Base-by-base conservation (phyloP, 2,113 vertebrate genomes). In the Glaucidium brasilianum region DNA sequence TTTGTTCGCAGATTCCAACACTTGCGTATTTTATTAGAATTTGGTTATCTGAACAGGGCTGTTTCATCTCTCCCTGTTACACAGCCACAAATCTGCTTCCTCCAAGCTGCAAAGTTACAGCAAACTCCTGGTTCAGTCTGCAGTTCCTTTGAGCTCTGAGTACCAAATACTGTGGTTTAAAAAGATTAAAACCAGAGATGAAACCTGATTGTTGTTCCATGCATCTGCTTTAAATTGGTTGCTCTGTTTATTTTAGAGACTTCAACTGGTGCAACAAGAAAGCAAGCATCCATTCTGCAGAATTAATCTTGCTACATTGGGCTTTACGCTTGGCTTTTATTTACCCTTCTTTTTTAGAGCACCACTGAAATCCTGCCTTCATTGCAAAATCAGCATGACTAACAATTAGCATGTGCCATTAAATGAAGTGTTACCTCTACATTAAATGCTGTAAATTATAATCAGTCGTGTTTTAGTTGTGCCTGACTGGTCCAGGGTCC, bases 141-240 rank as follows among this genome's bases (percentile, higher is more conserved):
- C 88, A 96, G 84, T 52, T 92, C 62, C 75, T 96, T 95, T 95
- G 96, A 95, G 84, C 82, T 83, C 88, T 53, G 90, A 94, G 94
- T 87, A 92, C 88, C 91, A 88, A 76, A 37, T 64, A 22, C 62
- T 91, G 63, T 12, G 71, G 91, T 88, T 97, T 92, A 32, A 49
- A 87, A 93, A 97, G 90, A 97, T 96, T 96, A 92, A 97, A 97
- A 96, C 85, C 86, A 97, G 95, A 97, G 80, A 91, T 23, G 60
- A 90, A 93, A 93, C 87, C 71, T 78, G 80, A 77, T 58, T 95
- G 84, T 86, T 78, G 82, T 68, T 82, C 27, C 58, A 77, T 80
- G 75, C 94, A 97, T 97, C 96, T 97, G 97, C 91, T 98, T 96
- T 83, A 88, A 94, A 97, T 97, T 76, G 91, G 60, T 77, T 97